phyloP scores from a whole-genome alignment of 2,797 vertebrate genomes.

The Enteromius thamalakanensis region DNA sequence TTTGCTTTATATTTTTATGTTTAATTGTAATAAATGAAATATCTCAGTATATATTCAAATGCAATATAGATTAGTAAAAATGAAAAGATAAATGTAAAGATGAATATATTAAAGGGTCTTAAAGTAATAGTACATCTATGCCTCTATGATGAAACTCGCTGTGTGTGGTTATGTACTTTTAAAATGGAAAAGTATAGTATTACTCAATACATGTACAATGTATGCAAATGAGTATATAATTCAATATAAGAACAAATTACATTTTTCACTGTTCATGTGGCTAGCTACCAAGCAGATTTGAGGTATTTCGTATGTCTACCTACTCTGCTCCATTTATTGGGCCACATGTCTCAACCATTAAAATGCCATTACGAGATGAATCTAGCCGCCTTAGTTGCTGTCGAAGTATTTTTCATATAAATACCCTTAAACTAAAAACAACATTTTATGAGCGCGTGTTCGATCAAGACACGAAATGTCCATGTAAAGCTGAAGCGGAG shows the following conservation, averaged over 20 bases:
- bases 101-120: neutral
- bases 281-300: conserved; percentile 38
- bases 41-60: neutral
- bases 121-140: neutral
- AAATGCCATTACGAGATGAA: conserved; percentile 23
- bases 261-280: conserved; percentile 22
- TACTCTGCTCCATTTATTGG: conserved; percentile 38
- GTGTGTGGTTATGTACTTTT: conserved; percentile 26
- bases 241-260: conserved; percentile 8
- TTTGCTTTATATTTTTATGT: neutral
- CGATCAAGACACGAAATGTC: neutral
- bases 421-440: neutral
- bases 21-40: neutral
- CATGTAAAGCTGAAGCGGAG: conserved; percentile 58
- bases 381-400: conserved; percentile 22
- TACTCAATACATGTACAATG: conserved; percentile 13
- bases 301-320: conserved; percentile 19
- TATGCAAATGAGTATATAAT: conserved; percentile 23
- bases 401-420: conserved; percentile 8
- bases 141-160: conserved; percentile 6
- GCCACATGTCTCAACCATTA: conserved; percentile 35
- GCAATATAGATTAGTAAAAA: conserved; percentile 7
- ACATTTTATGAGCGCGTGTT: neutral
- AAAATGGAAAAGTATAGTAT: conserved; percentile 22
- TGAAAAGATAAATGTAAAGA: neutral